Percentiles rank a stretch among this genome's conserved stretches.
Conservation (phyloP, 1,140 invertebrate genomes). For the Oncopodura yosiiana region DNA sequence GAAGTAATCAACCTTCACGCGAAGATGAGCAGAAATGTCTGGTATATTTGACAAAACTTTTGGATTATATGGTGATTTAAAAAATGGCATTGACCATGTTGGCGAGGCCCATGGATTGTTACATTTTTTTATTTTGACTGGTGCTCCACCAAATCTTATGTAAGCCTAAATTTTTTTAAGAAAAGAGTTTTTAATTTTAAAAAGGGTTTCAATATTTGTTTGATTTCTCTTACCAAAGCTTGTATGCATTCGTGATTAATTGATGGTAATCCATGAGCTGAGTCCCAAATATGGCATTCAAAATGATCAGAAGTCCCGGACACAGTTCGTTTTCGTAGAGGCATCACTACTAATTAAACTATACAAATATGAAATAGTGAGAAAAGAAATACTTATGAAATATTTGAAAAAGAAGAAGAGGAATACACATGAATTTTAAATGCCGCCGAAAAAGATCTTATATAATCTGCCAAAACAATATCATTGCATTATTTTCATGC, state of each 20-base stretch:
- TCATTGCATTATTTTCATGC: too few species aligned
- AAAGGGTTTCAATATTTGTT: too few species aligned
- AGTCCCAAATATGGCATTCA: slow-evolving; percentile 65
- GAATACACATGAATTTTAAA: too few species aligned
- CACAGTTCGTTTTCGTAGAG: slow-evolving; percentile 1
- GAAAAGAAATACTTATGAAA: too few species aligned
- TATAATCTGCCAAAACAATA: too few species aligned
- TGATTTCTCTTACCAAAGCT: slow-evolving; percentile 62
- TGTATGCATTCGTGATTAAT: slow-evolving; percentile 67
- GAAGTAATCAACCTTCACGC: slow-evolving; percentile 40
- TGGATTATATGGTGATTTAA: slow-evolving; percentile 43
- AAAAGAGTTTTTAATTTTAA: slow-evolving; percentile 12
- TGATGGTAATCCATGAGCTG: slow-evolving; percentile 72
- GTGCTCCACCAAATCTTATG: slow-evolving; percentile 59
- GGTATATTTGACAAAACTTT: slow-evolving; percentile 47
- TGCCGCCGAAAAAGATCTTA: too few species aligned
- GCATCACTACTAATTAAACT: too few species aligned
- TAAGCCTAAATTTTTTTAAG: slow-evolving; percentile 48
- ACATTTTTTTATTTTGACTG: slow-evolving; percentile 53
- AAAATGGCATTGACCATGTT: slow-evolving; percentile 58
- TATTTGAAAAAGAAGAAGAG: too few species aligned
- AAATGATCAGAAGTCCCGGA: too few species aligned
- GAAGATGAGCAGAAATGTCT: slow-evolving; percentile 56
- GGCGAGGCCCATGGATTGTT: slow-evolving; percentile 60
- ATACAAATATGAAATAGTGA: too few species aligned